A percentile compares a stretch with the other conserved stretches of the same genome.
Conservation (phyloP, 2,888 invertebrate genomes). For the Arge pagana region DNA sequence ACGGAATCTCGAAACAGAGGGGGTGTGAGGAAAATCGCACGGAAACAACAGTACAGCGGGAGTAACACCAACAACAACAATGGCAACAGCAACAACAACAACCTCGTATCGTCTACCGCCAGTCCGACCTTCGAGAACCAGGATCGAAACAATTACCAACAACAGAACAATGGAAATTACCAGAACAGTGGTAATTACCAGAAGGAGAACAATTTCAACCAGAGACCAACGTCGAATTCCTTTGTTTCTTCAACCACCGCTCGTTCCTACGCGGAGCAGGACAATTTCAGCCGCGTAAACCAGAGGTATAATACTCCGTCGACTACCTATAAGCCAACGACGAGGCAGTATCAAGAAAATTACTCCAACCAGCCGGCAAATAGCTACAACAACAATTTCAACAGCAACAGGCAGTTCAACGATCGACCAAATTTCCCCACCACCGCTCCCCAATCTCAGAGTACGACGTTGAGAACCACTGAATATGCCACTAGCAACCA, state of each 20-base stretch:
- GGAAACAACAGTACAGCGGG: conserved; percentile 42
- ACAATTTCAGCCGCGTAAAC: conserved; percentile 9
- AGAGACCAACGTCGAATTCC: conserved; percentile 2
- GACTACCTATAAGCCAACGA: conserved; percentile 41
- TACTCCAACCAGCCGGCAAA: conserved; percentile 42
- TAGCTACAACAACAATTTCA: conserved; percentile 36
- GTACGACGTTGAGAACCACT: conserved; percentile 29
- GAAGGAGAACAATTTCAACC: conserved; percentile 8
- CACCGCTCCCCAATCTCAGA: conserved; percentile 25
- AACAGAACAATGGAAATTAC: conserved; percentile 37
- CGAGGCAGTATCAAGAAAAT: conserved; percentile 43
- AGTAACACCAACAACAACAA: conserved; percentile 30
- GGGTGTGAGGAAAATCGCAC: conserved; percentile 45
- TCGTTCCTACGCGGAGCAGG: neutral
- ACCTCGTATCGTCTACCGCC: conserved; percentile 68
- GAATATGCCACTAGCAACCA: conserved; percentile 37
- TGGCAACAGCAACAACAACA: conserved; percentile 59
- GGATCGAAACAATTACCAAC: conserved; percentile 54
- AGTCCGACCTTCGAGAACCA: conserved; percentile 57
- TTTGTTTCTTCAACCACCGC: conserved; percentile 12
- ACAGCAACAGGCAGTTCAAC: conserved; percentile 34
- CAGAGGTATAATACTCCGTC: conserved; percentile 33
- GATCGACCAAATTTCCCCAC: conserved; percentile 26
- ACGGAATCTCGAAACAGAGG: conserved; percentile 46
- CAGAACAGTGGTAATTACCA: conserved; percentile 6